Percentiles rank a stretch among this genome's conserved stretches.
Conservation (phyloP, 2,797 vertebrate species). For the Neomorphus geoffroyi region DNA sequence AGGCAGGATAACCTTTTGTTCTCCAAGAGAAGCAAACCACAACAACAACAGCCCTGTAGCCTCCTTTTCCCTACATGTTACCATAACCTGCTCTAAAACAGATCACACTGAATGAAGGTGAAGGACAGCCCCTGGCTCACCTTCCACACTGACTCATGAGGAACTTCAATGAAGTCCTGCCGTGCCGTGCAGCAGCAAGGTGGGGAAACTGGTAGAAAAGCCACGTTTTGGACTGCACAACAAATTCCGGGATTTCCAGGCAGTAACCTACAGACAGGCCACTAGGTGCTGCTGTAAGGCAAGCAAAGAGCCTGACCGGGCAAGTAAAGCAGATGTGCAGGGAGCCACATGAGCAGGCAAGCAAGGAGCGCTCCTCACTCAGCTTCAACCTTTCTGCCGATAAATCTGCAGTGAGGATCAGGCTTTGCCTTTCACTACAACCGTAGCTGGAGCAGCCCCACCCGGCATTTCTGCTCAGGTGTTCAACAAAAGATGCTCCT, state of each 20-base stretch:
- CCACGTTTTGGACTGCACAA: neutral
- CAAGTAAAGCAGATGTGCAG: accelerated
- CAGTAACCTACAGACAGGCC: constrained; percentile 52
- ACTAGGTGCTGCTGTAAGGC: constrained; percentile 76
- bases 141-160: accelerated
- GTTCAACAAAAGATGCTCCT: neutral
- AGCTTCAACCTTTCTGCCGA: neutral
- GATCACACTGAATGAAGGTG: accelerated
- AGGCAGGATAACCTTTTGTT: neutral
- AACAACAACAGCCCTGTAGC: neutral
- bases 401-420: accelerated
- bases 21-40: neutral
- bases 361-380: neutral
- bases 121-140: neutral
- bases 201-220: neutral
- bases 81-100: neutral
- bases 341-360: accelerated
- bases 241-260: neutral
- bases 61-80: neutral
- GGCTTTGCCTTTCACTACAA: neutral
- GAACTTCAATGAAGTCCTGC: neutral
- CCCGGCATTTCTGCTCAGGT: accelerated
- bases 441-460: neutral
- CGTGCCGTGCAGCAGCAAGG: neutral
- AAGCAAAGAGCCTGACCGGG: constrained; percentile 11